Evolutionary conservation across 1,140 invertebrate genomes (phyloP).

Genomic region (Gonioctena quinquepunctata): DNA sequence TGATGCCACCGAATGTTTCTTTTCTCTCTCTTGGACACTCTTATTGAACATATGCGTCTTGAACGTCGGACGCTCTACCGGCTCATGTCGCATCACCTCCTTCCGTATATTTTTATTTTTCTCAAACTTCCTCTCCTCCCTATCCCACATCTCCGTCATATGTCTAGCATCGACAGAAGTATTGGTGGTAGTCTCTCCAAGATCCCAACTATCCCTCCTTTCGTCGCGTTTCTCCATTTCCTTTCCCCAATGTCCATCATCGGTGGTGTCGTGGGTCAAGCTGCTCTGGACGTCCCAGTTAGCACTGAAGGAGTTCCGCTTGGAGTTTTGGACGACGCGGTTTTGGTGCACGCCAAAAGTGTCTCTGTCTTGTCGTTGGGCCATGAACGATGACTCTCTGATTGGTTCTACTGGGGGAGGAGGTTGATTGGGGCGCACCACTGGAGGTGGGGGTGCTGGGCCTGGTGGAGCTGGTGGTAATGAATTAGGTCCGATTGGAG

Average conservation of each 20-base stretch:
- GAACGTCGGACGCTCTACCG: slow-evolving; percentile 62
- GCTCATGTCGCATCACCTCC: slow-evolving; percentile 48
- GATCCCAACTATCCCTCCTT: slow-evolving; percentile 53
- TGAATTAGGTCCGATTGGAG: slow-evolving; percentile 66
- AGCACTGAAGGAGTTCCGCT: slow-evolving; percentile 66
- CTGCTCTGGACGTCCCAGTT: slow-evolving; percentile 68
- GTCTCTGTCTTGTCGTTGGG: slow-evolving; percentile 64
- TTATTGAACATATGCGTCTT: slow-evolving; percentile 65
- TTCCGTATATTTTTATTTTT: slow-evolving; percentile 47
- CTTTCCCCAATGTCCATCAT: slow-evolving; percentile 58
- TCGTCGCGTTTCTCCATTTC: slow-evolving; percentile 22
- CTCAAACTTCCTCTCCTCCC: slow-evolving; percentile 54
- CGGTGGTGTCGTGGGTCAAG: slow-evolving; percentile 56
- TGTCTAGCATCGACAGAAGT: slow-evolving; percentile 56
- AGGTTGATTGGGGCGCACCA: slow-evolving; percentile 47
- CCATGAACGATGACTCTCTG: slow-evolving; percentile 50
- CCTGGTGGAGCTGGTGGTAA: slow-evolving; percentile 66
- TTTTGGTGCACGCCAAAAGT: slow-evolving; percentile 70
- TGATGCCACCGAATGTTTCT: slow-evolving; percentile 72
- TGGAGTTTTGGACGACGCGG: slow-evolving; percentile 56
- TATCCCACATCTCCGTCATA: slow-evolving; percentile 55
- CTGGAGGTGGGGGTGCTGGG: slow-evolving; percentile 73
- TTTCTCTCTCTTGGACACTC: slow-evolving; percentile 68
- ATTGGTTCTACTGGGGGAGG: slow-evolving; percentile 70
- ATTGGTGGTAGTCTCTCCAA: slow-evolving; percentile 58